These are phyloP conservation scores for Leptinotarsa haldemani DNA, from an alignment of 2,888 invertebrate species.

Conservation along the genomic window DNA sequence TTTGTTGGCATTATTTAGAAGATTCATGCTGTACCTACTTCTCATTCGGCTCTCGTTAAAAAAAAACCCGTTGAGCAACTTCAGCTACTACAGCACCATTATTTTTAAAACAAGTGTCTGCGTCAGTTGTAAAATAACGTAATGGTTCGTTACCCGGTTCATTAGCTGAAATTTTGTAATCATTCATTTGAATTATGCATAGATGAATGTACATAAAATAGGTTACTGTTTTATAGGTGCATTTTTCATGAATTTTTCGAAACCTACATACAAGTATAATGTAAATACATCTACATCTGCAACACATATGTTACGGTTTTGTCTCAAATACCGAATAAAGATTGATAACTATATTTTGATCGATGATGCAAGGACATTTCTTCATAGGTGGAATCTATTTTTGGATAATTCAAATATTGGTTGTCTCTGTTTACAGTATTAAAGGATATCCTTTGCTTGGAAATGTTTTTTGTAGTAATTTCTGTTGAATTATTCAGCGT, in stretches of 20 bases:
- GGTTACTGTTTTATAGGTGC: background rate
- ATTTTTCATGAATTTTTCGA: background rate
- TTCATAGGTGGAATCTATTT: background rate
- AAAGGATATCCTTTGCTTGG: too few relatives aligned
- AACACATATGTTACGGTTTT: background rate
- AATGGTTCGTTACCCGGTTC: conserved; percentile 14
- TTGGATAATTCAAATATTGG: too few relatives aligned
- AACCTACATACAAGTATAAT: background rate
- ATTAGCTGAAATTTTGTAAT: conserved; percentile 12
- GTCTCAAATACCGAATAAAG: background rate
- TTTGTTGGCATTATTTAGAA: conserved; percentile 6
- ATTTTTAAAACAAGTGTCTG: conserved; percentile 11
- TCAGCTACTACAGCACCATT: conserved; percentile 11
- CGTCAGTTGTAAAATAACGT: conserved; percentile 15
- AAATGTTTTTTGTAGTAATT: too few relatives aligned
- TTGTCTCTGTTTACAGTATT: too few relatives aligned
- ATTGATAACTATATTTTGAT: background rate
- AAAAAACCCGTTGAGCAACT: conserved; percentile 13
- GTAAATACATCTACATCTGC: background rate
- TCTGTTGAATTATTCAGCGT: too few relatives aligned
- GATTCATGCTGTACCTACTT: conserved; percentile 16
- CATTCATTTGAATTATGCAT: conserved; percentile 6
- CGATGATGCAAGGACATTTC: conserved; percentile 3
- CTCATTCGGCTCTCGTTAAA: conserved; percentile 2
- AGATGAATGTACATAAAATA: background rate